A percentile compares a stretch with the other conserved stretches of the same genome.
phyloP scores from a whole-genome alignment of 2,888 invertebrate species.

The Polydrusus pterygomalis region DNA sequence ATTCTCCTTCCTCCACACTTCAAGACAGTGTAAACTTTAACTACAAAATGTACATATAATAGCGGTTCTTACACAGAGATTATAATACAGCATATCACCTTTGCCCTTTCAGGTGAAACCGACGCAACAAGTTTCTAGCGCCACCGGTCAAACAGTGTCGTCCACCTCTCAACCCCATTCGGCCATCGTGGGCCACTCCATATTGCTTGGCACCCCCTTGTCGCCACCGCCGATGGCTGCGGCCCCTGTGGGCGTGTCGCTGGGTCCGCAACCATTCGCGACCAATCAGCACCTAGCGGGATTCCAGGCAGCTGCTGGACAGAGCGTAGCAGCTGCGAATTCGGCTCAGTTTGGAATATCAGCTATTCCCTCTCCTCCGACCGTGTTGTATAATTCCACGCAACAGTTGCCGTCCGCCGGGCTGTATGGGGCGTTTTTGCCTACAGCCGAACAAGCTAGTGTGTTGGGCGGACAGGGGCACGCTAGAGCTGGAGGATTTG shows the following conservation, averaged over 20 bases:
- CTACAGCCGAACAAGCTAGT: conserved; percentile 75
- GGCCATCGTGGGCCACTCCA: conserved; percentile 68
- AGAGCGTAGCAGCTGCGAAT: conserved; percentile 72
- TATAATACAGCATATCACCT: neutral
- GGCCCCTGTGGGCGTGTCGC: conserved; percentile 73
- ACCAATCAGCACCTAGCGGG: conserved; percentile 78
- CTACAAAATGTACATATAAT: neutral
- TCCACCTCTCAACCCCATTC: conserved; percentile 67
- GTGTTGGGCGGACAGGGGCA: conserved; percentile 81
- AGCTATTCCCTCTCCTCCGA: conserved; percentile 90
- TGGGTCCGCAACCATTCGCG: conserved; percentile 75
- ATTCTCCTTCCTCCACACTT: no score
- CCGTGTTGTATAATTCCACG: conserved; percentile 88
- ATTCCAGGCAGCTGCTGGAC: conserved; percentile 83
- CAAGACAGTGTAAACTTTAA: conserved; percentile 19
- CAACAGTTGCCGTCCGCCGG: conserved; percentile 82
- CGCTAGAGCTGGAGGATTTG: conserved; percentile 78
- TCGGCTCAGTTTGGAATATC: conserved; percentile 84
- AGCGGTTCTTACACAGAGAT: neutral
- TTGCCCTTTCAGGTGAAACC: conserved; percentile 82
- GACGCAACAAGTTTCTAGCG: conserved; percentile 82
- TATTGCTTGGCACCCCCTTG: conserved; percentile 71
- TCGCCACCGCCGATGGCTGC: conserved; percentile 80
- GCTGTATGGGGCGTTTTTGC: conserved; percentile 85
- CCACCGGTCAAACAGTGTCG: conserved; percentile 69